These are phyloP conservation scores for Gambusia yucatana DNA, from an alignment of 2,797 vertebrate species.

Conservation along the genomic window DNA sequence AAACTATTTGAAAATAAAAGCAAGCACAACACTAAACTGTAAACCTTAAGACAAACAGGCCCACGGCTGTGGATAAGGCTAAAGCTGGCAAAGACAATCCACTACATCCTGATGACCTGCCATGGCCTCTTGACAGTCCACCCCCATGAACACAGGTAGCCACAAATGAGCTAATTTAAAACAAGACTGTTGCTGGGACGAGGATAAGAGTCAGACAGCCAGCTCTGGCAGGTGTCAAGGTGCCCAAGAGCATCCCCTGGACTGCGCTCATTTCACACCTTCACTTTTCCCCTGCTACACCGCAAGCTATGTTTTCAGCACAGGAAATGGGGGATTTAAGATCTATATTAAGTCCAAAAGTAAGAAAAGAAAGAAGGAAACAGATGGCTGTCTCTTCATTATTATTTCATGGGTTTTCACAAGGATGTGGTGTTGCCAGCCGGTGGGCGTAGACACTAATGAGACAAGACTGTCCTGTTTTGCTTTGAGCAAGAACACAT, in stretches of 20 bases:
- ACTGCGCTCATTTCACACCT: constrained; percentile 26
- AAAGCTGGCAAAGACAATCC: constrained; percentile 20
- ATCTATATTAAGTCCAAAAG: constrained; percentile 16
- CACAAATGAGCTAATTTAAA: constrained; percentile 77
- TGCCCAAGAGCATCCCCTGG: constrained; percentile 28
- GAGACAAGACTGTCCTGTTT: constrained; percentile 19
- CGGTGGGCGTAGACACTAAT: constrained; percentile 27
- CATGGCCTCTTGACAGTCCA: constrained; percentile 58
- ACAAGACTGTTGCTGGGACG: constrained; percentile 36
- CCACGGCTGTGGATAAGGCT: constrained; percentile 5
- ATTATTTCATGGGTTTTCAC: constrained; percentile 17
- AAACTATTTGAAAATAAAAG: background rate
- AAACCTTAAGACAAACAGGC: constrained; percentile 8
- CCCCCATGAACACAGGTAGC: constrained; percentile 51
- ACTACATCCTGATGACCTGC: constrained; percentile 27
- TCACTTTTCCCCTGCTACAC: constrained; percentile 21
- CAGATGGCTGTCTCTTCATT: constrained; percentile 15
- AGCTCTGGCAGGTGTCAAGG: constrained; percentile 62
- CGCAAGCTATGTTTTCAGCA: constrained; percentile 3
- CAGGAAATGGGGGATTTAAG: constrained; percentile 10
- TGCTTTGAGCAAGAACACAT: constrained; percentile 20
- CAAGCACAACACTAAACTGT: background rate
- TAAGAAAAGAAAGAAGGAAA: constrained; percentile 3
- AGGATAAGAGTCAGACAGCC: constrained; percentile 63
- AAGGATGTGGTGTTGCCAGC: constrained; percentile 16